These are phyloP conservation scores for Drosophila falleni DNA, from an alignment of 2,888 invertebrate species.

Conservation along the genomic window DNA sequence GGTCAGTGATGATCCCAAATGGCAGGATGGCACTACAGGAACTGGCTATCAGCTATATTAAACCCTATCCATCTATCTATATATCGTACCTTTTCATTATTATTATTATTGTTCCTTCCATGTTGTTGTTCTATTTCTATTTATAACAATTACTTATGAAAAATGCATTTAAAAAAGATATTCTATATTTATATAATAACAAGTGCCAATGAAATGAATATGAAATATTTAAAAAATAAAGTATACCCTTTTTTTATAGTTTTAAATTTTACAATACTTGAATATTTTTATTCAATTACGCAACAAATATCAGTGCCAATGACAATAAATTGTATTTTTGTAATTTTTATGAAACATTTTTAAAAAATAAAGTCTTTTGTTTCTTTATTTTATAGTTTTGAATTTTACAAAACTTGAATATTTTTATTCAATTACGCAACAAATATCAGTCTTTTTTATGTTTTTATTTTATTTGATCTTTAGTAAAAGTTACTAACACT, in stretches of 20 bases:
- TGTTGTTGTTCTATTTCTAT: background rate
- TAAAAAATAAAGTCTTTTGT: background rate
- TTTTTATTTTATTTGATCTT: background rate
- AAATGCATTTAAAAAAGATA: background rate
- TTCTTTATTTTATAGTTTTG: background rate
- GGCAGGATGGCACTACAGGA: slow-evolving; percentile 94
- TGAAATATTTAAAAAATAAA: background rate
- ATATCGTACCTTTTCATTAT: background rate
- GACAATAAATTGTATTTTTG: background rate
- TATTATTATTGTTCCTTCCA: no score
- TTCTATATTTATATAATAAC: no score
- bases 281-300: background rate
- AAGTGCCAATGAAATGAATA: no score
- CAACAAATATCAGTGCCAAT: background rate
- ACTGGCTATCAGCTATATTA: slow-evolving; percentile 93
- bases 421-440: background rate
- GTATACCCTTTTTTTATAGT: background rate
- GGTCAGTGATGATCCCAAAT: slow-evolving; percentile 93
- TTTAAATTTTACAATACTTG: background rate
- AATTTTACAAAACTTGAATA: background rate
- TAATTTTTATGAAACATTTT: background rate
- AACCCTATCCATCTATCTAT: slow-evolving; percentile 17
- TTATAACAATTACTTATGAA: background rate
- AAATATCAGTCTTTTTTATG: background rate
- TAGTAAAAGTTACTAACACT: background rate